Conservation (phyloP, 2,113 vertebrate genomes). For the Chloropsis cyanopogon region DNA sequence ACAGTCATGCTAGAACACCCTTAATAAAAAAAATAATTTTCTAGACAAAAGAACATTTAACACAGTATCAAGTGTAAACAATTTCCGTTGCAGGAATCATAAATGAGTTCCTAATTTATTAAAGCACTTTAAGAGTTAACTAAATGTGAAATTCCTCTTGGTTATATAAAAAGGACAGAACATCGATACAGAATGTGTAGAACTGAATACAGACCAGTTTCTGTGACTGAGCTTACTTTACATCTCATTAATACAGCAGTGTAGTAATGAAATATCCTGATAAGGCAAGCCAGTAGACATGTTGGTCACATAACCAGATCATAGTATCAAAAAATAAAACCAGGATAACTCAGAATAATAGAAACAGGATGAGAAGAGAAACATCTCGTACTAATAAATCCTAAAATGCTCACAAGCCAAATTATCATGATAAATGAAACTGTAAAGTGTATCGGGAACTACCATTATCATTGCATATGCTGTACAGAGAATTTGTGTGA, state of each 20-base stretch:
- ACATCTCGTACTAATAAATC: not conserved
- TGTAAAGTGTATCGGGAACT: not conserved
- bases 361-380: not conserved
- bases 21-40: not conserved
- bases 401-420: not conserved
- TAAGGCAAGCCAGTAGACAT: not conserved
- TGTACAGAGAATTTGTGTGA: not conserved
- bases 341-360: not conserved
- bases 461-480: not conserved
- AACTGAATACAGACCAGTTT: not conserved
- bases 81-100: not conserved
- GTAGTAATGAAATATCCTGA: not conserved
- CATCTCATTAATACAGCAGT: not conserved
- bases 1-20: not conserved
- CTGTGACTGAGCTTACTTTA: not conserved
- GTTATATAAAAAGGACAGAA: not conserved
- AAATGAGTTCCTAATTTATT: not conserved
- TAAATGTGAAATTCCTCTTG: not conserved
- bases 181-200: not conserved
- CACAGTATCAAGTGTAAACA: not conserved
- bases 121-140: not conserved
- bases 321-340: not conserved
- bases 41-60: not conserved
- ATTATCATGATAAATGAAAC: not conserved
- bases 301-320: not conserved